These are phyloP conservation scores for Saturnia pavonia DNA, from an alignment of 2,888 invertebrate genomes.

Conservation along the genomic window DNA sequence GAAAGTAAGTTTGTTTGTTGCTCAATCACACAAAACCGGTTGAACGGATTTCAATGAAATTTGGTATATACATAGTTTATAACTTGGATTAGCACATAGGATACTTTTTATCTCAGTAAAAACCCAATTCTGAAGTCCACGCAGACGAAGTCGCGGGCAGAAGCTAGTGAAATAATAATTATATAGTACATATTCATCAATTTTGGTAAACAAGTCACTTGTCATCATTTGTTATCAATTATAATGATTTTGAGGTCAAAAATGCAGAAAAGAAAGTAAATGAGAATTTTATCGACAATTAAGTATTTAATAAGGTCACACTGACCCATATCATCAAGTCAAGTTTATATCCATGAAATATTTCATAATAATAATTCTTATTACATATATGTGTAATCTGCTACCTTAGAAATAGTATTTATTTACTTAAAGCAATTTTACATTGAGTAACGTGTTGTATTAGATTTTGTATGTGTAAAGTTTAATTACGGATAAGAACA, in stretches of 20 bases:
- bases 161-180: too few species aligned
- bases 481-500: neutral
- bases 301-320: conserved; percentile 18
- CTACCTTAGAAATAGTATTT: neutral
- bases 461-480: neutral
- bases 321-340: conserved; percentile 20
- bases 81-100: too few species aligned
- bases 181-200: neutral
- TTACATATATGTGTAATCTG: neutral
- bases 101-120: too few species aligned
- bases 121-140: too few species aligned
- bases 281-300: conserved; percentile 32
- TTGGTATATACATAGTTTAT: too few species aligned
- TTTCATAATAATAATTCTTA: conserved; percentile 9
- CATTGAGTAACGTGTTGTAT: neutral
- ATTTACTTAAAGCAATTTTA: neutral
- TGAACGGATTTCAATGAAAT: too few species aligned
- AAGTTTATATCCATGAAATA: neutral
- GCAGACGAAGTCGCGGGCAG: too few species aligned
- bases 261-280: conserved; percentile 36
- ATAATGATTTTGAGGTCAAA: neutral
- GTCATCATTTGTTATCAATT: neutral
- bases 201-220: neutral
- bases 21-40: too few species aligned
- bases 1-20: too few species aligned